phyloP scores from a whole-genome alignment of 2,888 invertebrate species.

The Drosophila anomalipes region DNA sequence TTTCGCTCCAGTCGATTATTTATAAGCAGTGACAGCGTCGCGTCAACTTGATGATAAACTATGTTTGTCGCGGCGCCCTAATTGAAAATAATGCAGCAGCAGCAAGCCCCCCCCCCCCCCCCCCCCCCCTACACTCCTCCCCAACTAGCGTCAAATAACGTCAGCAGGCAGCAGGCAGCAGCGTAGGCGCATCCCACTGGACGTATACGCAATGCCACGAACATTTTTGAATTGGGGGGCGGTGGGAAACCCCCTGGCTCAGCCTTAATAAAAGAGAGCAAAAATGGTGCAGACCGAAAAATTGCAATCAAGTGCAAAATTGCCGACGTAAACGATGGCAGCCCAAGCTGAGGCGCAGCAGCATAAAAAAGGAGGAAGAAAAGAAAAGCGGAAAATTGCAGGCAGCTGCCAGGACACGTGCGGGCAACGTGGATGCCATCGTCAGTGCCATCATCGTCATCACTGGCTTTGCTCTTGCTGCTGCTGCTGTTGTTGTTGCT shows the following conservation, averaged over 20 bases:
- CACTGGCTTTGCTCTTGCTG: constrained; percentile 3
- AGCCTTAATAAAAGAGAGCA: constrained; percentile 51
- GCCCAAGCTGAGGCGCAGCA: constrained; percentile 20
- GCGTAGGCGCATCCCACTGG: constrained; percentile 61
- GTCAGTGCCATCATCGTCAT: constrained; percentile 57
- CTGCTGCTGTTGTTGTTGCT: constrained; percentile 40
- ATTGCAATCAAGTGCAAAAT: constrained; percentile 84
- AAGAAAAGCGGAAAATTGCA: constrained; percentile 56
- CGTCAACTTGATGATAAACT: constrained; percentile 81
- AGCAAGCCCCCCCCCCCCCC: neutral
- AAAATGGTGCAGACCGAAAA: constrained; percentile 78
- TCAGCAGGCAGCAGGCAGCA: neutral
- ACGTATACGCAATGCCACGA: constrained; percentile 77
- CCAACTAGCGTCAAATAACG: neutral
- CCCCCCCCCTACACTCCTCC: neutral
- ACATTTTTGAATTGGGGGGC: constrained; percentile 6
- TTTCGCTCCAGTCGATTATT: constrained; percentile 75
- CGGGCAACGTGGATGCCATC: constrained; percentile 66
- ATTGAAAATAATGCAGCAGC: constrained; percentile 75
- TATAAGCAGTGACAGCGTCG: constrained; percentile 80
- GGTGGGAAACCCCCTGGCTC: constrained; percentile 17
- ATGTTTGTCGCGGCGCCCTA: constrained; percentile 80
- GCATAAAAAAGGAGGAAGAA: constrained; percentile 2
- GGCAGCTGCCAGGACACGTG: constrained; percentile 80
- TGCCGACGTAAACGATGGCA: constrained; percentile 82